phyloP scores from a whole-genome alignment of 2,888 invertebrate species.

The Aspidiotus destructor region DNA sequence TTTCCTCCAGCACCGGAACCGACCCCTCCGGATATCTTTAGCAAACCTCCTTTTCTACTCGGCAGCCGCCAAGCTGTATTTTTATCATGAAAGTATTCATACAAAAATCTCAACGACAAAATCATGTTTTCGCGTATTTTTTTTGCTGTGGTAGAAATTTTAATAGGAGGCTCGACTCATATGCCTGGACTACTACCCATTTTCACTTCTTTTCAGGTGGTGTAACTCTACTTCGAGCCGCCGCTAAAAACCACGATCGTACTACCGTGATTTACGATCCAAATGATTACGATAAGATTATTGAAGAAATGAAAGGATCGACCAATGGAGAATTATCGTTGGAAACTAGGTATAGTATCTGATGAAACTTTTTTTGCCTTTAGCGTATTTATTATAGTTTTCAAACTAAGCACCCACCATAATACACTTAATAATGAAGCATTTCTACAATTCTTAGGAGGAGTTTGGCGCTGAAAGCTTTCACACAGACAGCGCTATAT shows the following conservation, averaged over 20 bases:
- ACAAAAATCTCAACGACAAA: no score
- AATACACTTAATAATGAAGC: constrained; percentile 2
- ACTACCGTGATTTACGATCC: constrained; percentile 93
- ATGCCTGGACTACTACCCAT: no score
- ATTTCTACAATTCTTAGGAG: constrained; percentile 49
- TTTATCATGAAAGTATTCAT: no score
- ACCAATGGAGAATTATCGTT: constrained; percentile 8
- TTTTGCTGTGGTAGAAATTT: no score
- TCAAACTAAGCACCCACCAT: not conserved
- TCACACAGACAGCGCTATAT: constrained; percentile 91
- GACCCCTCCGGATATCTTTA: no score
- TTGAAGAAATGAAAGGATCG: constrained; percentile 52
- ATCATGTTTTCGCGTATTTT: no score
- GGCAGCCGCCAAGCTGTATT: no score
- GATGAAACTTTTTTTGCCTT: not conserved
- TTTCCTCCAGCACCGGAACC: no score
- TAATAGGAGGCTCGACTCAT: no score
- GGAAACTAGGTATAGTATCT: constrained; percentile 10
- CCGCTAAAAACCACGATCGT: constrained; percentile 91
- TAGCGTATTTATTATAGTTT: not conserved
- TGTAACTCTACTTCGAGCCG: constrained; percentile 86
- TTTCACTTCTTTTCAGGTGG: constrained; percentile 49
- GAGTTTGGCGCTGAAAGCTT: constrained; percentile 79
- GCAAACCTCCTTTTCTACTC: no score
- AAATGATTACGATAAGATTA: constrained; percentile 66